phyloP scores from a whole-genome alignment of 2,888 invertebrate species.

The Himalopsyche japonica region DNA sequence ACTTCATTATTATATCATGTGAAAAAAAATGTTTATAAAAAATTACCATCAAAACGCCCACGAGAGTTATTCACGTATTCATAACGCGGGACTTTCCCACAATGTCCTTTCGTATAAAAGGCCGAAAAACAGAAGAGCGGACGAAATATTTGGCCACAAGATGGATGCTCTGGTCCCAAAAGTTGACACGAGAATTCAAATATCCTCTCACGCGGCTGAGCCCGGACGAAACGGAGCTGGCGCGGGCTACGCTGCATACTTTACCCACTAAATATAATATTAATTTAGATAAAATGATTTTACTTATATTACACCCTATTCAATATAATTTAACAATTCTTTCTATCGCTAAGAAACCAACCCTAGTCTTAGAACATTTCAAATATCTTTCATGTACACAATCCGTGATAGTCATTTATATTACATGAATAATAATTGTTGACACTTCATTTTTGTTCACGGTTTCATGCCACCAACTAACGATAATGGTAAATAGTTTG shows the following conservation, averaged over 20 bases:
- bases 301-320: too few species aligned
- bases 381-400: too few species aligned
- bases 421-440: too few species aligned
- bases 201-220: slow-evolving; percentile 27
- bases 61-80: slow-evolving; percentile 35
- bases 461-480: too few species aligned
- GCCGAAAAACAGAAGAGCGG: slow-evolving; percentile 31
- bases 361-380: too few species aligned
- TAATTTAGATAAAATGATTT: too few species aligned
- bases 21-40: not conserved
- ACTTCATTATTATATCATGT: not conserved
- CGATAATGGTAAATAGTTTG: too few species aligned
- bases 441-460: too few species aligned
- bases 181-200: slow-evolving; percentile 39
- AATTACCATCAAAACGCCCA: not conserved
- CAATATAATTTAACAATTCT: too few species aligned
- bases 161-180: slow-evolving; percentile 40
- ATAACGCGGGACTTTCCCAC: slow-evolving; percentile 35
- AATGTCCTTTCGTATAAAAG: slow-evolving; percentile 31
- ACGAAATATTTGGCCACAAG: slow-evolving; percentile 40
- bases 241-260: not conserved
- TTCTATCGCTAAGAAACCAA: too few species aligned
- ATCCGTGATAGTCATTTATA: too few species aligned
- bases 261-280: too few species aligned
- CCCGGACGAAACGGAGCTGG: not conserved